Evolutionary conservation across 2,797 vertebrate species (phyloP).

Genomic region (Hephaestus fuliginosus): DNA sequence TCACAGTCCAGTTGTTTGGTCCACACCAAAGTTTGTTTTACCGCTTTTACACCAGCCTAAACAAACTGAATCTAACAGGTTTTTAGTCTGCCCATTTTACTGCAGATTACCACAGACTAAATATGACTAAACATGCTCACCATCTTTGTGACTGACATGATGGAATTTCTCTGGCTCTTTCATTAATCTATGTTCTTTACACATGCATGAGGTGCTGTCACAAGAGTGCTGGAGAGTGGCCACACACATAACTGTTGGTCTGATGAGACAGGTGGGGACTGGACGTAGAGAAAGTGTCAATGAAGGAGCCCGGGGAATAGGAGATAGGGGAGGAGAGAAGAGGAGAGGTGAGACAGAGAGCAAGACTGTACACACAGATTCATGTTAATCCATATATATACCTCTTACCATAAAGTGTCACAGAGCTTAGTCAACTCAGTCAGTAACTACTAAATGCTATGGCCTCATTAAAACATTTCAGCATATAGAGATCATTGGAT

Average conservation of each 20-base stretch:
- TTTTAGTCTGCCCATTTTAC: background rate
- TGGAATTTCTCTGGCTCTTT: background rate
- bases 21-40: background rate
- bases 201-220: background rate
- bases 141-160: background rate
- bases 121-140: background rate
- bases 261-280: too few species aligned
- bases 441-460: background rate
- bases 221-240: too few species aligned
- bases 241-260: too few species aligned
- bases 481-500: background rate
- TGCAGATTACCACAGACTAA: background rate
- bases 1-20: background rate
- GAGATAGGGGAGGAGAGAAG: too few species aligned
- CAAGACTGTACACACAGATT: background rate
- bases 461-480: background rate
- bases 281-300: too few species aligned
- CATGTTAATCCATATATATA: background rate
- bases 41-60: background rate
- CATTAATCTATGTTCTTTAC: background rate
- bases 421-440: background rate
- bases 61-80: background rate
- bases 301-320: too few species aligned
- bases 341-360: too few species aligned
- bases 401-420: slow-evolving; percentile 18